Evolutionary conservation across 2,113 vertebrate species (phyloP).

Genomic region (Microtus pennsylvanicus): DNA sequence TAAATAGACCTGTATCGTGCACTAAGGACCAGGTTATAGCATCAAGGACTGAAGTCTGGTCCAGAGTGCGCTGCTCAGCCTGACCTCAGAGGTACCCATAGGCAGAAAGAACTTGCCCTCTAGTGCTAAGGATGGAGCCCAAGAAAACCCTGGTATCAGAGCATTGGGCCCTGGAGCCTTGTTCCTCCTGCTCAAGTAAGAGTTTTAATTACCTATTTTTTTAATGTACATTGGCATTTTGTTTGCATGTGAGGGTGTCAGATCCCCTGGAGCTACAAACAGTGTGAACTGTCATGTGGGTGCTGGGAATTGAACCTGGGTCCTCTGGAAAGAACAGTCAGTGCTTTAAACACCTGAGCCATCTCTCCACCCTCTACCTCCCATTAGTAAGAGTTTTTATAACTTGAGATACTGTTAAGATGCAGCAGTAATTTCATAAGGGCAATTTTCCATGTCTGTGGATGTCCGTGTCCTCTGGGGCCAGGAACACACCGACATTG

Average conservation of each 20-base stretch:
- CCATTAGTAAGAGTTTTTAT: neutral
- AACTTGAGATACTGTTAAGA: neutral
- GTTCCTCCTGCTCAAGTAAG: too few species aligned
- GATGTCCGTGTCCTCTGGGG: accelerated
- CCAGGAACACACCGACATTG: too few species aligned
- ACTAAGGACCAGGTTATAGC: too few species aligned
- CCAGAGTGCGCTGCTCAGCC: neutral
- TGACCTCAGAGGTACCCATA: neutral
- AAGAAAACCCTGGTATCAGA: neutral
- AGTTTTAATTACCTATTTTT: neutral
- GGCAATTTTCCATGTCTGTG: neutral
- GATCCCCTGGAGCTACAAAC: too few species aligned
- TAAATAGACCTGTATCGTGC: accelerated
- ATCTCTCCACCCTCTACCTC: neutral
- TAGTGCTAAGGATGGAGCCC: neutral
- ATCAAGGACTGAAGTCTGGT: neutral
- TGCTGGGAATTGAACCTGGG: neutral
- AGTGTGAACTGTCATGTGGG: neutral
- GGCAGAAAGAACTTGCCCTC: neutral
- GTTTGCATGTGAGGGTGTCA: neutral
- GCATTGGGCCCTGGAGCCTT: neutral
- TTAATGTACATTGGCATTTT: neutral
- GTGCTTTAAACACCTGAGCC: neutral
- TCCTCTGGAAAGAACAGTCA: neutral
- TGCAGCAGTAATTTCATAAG: neutral